Base-by-base conservation (phyloP, 2,888 invertebrate species). In the Pilophorus perplexus region DNA sequence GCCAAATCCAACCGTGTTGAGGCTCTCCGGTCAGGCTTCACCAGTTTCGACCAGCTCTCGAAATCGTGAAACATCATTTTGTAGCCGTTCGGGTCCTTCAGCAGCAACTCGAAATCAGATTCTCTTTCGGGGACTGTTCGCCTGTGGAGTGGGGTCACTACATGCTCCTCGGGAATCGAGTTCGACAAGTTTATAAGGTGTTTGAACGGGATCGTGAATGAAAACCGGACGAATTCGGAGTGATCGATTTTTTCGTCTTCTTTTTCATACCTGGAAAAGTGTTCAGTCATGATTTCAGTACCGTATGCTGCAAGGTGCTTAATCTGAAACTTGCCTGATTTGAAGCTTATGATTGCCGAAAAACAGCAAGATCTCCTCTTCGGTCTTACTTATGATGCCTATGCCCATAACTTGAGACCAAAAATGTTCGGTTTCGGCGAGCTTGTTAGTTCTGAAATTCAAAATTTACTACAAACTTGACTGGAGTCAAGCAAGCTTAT, bases 21-120 rank as follows among this genome's bases (percentile, higher is more conserved):
- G 16, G 52, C 52, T 12, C 28, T 27, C 2, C 27, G 28, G 28
- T 52, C 52, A 18, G 14, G 28, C 28, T 28, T 22, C 18, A 27
- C 25, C 1, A 6, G 12, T 12, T 28, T 8, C 5, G 1, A 10
- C n/a, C 18, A 52, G 16, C 52, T 28, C 10, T 52, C 52, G 14
- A 18, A 25, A 25, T 52, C 52, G 52, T 52, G 16, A 28, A 52
- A 52, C 14, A 28, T 16, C 23, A 25, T 22, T 28, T 12, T 3
- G 16, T 27, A 28, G n/a, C 52, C 52, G 52, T 28, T 52, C 1
- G 52, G 52, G 28, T 52, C 52, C 52, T 52, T 54, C 23, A 57
- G 16, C n/a, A 57, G 38, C 22, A 57, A 14, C n/a, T 40, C 20
- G 38, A 40, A 57, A 14, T 57, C 40, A 3, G 40, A 20, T 10